Evolutionary conservation across 35 echinoderm and acorn worm genomes (phyloP).

Genomic region (Ophiothrix spiculata): DNA sequence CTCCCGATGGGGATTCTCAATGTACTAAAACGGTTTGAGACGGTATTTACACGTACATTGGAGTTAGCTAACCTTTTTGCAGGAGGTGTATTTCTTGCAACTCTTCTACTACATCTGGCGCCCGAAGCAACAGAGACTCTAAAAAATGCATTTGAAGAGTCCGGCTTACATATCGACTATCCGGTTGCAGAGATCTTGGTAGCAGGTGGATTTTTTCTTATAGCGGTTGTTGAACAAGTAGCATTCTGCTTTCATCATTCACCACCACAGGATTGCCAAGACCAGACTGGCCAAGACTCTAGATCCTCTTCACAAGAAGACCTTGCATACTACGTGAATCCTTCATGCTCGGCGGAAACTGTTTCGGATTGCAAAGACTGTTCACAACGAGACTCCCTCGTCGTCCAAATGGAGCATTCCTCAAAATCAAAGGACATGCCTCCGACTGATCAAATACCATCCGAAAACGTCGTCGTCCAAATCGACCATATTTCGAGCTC

Average conservation of each 20-base stretch:
- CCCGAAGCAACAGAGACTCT: slow-evolving; percentile 16
- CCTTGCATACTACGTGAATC: too few species aligned
- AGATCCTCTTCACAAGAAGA: too few species aligned
- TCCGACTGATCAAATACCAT: too few species aligned
- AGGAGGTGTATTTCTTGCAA: slow-evolving; percentile 26
- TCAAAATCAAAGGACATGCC: too few species aligned
- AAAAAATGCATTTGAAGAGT: background rate
- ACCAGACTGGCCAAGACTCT: too few species aligned
- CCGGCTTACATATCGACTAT: background rate
- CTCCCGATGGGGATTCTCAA: background rate
- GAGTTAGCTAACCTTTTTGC: slow-evolving; percentile 25
- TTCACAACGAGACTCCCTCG: too few species aligned
- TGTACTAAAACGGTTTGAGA: background rate
- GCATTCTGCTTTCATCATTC: background rate
- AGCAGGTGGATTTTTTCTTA: slow-evolving; percentile 25
- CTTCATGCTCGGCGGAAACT: too few species aligned
- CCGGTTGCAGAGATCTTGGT: slow-evolving; percentile 11
- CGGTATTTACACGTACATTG: background rate
- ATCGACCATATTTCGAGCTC: too few species aligned
- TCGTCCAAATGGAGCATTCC: too few species aligned
- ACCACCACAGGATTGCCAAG: too few species aligned
- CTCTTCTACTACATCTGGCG: slow-evolving; percentile 20
- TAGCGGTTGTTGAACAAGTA: slow-evolving; percentile 1
- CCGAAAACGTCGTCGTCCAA: too few species aligned
- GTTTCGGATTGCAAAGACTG: too few species aligned